Evolutionary conservation across 2,888 invertebrate species (phyloP).

Genomic region (Campoplex nolae): DNA sequence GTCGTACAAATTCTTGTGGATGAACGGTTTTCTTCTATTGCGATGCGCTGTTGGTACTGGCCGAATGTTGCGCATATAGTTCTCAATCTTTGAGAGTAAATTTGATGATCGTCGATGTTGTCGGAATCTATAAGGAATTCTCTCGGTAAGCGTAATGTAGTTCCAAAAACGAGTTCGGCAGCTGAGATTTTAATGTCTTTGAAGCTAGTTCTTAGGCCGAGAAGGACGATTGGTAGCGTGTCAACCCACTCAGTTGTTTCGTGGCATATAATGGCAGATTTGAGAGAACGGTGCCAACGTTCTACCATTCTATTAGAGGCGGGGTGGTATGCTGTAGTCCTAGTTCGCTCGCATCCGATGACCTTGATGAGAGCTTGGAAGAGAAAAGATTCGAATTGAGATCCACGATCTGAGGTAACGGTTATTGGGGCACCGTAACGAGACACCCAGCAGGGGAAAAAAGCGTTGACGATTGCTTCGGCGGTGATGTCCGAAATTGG

Average conservation of each 20-base stretch:
- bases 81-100: constrained; percentile 40
- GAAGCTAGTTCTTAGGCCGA: neutral
- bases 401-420: constrained; percentile 76
- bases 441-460: constrained; percentile 38
- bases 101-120: constrained; percentile 19
- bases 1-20: constrained; percentile 26
- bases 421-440: constrained; percentile 44
- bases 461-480: constrained; percentile 27
- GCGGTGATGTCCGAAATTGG: constrained; percentile 67
- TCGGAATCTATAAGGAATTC: constrained; percentile 40
- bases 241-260: neutral
- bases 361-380: constrained; percentile 67
- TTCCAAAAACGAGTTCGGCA: constrained; percentile 63
- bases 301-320: constrained; percentile 70
- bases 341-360: constrained; percentile 60
- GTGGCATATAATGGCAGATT: neutral
- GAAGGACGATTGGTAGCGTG: neutral
- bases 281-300: constrained; percentile 54
- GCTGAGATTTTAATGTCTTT: constrained; percentile 45
- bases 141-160: constrained; percentile 26
- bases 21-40: neutral
- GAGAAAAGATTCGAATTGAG: constrained; percentile 73
- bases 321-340: constrained; percentile 69
- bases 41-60: constrained; percentile 62
- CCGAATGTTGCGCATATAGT: constrained; percentile 43